Evolutionary conservation across 23 tunicate genomes (phyloP), one percentile per base, ranked within the genome.

Genomic region (Styela clava): DNA sequence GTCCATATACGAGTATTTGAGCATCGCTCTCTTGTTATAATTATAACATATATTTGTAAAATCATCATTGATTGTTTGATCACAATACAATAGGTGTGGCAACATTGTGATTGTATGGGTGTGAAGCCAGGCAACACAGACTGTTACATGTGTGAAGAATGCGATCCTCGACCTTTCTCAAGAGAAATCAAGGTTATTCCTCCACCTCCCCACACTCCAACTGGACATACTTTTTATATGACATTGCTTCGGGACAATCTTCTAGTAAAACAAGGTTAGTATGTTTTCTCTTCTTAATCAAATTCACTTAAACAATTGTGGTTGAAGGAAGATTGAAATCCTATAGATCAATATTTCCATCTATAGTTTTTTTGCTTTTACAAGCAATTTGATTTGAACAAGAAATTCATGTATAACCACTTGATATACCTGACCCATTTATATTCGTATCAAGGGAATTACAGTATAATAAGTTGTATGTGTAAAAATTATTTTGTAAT

Each of bases 41-140:
- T n/a, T n/a, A n/a, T n/a, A n/a, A n/a, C n/a, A n/a, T n/a, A n/a
- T n/a, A n/a, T n/a, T n/a, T n/a, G n/a, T n/a, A n/a, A n/a, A n/a
- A n/a, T n/a, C n/a, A n/a, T n/a, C n/a, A n/a, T n/a, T n/a, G n/a
- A n/a, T n/a, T n/a, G n/a, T n/a, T n/a, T n/a, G n/a, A n/a, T n/a
- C n/a, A n/a, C n/a, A n/a, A n/a, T n/a, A n/a, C n/a, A n/a, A n/a
- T 63, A 93, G 98, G 93, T 93, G 2, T 93, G 98, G 98, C 98
- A 93, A 69, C 98, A 93, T 80, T 93, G 98, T 78, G 93, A 93
- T 61, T 93, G 98, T 81, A 88, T 93, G 87, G 69, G 65, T 9
- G 91, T 87, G 36, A 36, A 74, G 12, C 87, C 93, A 0, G 87
- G 88, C 62, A 74, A 84, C 35, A 84, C 76, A 27, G 93, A 87